A percentile compares a stretch with the other conserved stretches of the same genome.
These are phyloP conservation scores for Blastobasis lacticolella DNA, from an alignment of 2,888 invertebrate genomes.

Conservation along the genomic window DNA sequence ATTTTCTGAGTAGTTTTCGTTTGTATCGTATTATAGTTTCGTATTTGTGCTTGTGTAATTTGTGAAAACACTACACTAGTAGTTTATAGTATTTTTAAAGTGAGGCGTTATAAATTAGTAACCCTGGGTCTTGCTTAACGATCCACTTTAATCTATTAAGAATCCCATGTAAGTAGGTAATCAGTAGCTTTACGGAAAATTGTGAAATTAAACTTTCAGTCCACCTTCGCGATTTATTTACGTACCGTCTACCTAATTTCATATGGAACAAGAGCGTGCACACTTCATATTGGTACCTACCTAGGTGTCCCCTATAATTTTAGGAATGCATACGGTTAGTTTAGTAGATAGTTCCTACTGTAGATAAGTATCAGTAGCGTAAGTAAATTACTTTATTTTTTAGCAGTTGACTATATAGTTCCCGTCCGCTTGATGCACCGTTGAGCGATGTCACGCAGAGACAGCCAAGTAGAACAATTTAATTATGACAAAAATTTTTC, in stretches of 20 bases:
- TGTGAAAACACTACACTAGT: conserved; percentile 3
- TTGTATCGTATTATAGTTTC: conserved; percentile 21
- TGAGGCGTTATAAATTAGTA: conserved; percentile 2
- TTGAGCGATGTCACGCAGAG: conserved; percentile 44
- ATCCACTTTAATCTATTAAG: too few species aligned
- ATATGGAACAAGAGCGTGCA: too few species aligned
- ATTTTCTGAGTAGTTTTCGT: conserved; percentile 28
- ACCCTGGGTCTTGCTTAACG: neutral
- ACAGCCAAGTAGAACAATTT: conserved; percentile 36
- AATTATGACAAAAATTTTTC: conserved; percentile 41
- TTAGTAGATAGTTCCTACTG: too few species aligned
- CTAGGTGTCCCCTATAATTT: too few species aligned
- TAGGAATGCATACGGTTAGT: too few species aligned
- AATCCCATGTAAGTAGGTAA: too few species aligned
- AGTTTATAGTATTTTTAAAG: conserved; percentile 4
- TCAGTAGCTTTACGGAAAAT: too few species aligned
- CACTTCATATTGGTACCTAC: too few species aligned
- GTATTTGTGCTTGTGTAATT: conserved; percentile 12
- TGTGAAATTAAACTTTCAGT: too few species aligned
- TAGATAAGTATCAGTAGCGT: neutral
- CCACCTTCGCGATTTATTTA: too few species aligned
- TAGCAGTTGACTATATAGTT: conserved; percentile 29
- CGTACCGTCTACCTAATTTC: too few species aligned
- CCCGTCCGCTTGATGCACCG: conserved; percentile 46
- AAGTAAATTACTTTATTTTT: conserved; percentile 18